These are phyloP conservation scores for Colinus virginianus DNA, from an alignment of 2,113 vertebrate species.

Conservation along the genomic window DNA sequence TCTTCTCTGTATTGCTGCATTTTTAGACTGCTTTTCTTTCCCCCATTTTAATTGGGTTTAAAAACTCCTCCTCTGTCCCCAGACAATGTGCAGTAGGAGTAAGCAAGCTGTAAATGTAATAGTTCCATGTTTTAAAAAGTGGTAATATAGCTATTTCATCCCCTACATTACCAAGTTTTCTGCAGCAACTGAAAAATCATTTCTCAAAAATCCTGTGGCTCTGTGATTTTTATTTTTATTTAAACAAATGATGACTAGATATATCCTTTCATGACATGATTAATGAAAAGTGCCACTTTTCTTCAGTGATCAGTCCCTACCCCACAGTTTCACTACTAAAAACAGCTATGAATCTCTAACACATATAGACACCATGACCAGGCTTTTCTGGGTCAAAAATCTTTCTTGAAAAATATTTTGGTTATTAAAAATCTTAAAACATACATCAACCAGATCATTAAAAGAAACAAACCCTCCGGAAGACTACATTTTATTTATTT, in stretches of 20 bases:
- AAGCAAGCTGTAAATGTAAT: background rate
- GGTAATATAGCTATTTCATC: background rate
- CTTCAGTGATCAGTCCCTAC: no score
- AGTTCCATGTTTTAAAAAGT: background rate
- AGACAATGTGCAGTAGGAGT: background rate
- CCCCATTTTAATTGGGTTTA: background rate
- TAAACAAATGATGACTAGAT: background rate
- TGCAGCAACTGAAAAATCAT: background rate
- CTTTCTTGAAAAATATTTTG: background rate
- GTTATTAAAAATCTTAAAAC: background rate
- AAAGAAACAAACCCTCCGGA: background rate
- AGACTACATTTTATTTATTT: background rate
- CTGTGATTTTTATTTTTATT: accelerated
- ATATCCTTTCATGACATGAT: background rate
- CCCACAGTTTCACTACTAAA: no score
- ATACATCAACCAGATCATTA: background rate
- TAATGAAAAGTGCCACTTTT: background rate
- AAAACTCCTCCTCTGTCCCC: accelerated
- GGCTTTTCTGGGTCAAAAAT: background rate
- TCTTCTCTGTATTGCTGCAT: background rate
- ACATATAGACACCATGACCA: no score
- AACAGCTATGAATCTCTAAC: no score
- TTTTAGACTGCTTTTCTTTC: background rate
- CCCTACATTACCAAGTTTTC: background rate
- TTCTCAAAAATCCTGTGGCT: background rate